A percentile compares a stretch with the other conserved stretches of the same genome.
Evolutionary conservation across 2,888 invertebrate species (phyloP).

Genomic region (Drosophila nr. perissopoda): DNA sequence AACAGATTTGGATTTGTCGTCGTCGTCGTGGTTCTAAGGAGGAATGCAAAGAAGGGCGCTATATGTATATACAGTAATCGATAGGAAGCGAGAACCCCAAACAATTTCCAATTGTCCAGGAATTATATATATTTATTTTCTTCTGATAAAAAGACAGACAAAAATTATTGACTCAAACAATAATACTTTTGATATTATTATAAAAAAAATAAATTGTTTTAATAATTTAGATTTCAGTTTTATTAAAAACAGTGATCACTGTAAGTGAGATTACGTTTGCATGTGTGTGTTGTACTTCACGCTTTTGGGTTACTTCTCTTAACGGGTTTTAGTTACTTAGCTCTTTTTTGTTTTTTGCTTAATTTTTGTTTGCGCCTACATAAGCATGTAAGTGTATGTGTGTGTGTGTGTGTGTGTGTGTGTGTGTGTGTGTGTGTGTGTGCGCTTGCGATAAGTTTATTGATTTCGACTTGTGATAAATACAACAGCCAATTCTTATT

Average conservation of each 20-base stretch:
- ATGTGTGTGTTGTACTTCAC: constrained; percentile 25
- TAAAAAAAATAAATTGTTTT: background rate
- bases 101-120: background rate
- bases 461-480: constrained; percentile 80
- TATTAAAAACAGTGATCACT: constrained; percentile 1
- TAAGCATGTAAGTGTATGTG: constrained; percentile 12
- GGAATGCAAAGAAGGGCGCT: constrained; percentile 23
- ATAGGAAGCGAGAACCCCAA: background rate
- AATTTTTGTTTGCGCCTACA: constrained; percentile 26
- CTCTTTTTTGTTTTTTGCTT: constrained; percentile 20
- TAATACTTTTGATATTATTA: background rate
- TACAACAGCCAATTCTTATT: constrained; percentile 36
- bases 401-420: no score
- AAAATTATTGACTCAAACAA: background rate
- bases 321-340: constrained; percentile 37
- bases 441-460: constrained; percentile 73
- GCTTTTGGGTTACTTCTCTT: constrained; percentile 27
- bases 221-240: background rate
- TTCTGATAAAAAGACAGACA: background rate
- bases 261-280: background rate
- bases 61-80: background rate
- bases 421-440: constrained; percentile 28
- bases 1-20: constrained; percentile 49
- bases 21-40: constrained; percentile 15
- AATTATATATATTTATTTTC: background rate